These are phyloP conservation scores for Dufourea novaeangliae DNA, from an alignment of 1,140 invertebrate species.

Conservation along the genomic window DNA sequence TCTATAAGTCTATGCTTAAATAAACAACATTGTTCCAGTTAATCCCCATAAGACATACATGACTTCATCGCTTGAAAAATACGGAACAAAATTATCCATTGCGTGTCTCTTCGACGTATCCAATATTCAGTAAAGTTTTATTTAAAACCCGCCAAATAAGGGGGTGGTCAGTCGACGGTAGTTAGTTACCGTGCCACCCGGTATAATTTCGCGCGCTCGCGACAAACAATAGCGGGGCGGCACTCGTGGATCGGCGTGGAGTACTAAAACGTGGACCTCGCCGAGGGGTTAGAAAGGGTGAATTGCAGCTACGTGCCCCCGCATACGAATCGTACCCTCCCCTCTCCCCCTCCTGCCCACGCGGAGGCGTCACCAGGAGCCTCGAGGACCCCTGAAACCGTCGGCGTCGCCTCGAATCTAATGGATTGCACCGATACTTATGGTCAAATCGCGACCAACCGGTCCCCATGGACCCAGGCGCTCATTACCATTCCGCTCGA, in stretches of 20 bases:
- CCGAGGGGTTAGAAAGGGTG: conserved; percentile 67
- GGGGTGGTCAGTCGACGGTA: neutral
- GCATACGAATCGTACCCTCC: conserved; percentile 72
- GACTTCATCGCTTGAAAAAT: no score
- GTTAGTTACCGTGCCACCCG: conserved; percentile 7
- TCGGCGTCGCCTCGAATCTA: conserved; percentile 56
- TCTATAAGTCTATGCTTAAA: no score
- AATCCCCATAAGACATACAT: no score
- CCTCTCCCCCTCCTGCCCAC: no score
- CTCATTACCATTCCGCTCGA: conserved; percentile 63
- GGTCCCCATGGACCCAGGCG: conserved; percentile 25
- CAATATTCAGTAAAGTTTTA: neutral
- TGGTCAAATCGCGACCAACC: conserved; percentile 63
- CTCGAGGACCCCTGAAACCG: conserved; percentile 41
- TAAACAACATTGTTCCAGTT: no score
- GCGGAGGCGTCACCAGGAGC: conserved; percentile 13
- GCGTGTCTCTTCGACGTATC: no score
- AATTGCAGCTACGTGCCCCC: conserved; percentile 73
- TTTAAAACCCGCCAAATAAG: neutral
- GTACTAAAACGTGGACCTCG: conserved; percentile 60
- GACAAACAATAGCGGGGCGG: conserved; percentile 60
- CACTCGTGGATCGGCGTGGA: conserved; percentile 45
- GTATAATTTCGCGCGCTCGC: conserved; percentile 35
- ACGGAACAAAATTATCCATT: no score
- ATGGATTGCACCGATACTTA: conserved; percentile 68